Evolutionary conservation across 2,797 vertebrate species (phyloP), one percentile per base, ranked within the genome.

Genomic region (Tympanoctomys barrerae): DNA sequence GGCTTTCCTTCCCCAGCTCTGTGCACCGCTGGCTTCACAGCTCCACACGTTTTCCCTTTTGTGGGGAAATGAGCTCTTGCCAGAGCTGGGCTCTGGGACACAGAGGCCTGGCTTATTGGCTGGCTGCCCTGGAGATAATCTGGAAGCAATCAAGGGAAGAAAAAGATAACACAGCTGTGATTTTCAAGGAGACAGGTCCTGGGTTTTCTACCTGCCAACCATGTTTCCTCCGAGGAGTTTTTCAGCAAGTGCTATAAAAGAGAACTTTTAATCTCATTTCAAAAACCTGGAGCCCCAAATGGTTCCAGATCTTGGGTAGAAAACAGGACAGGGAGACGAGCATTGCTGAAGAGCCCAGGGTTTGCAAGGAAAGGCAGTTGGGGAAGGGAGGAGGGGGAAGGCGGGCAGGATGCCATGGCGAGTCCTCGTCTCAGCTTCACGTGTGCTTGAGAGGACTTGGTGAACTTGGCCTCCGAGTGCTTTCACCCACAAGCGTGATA

Each of bases 101-200:
- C 5, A 61, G 91, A 95, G 90, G 96, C 91, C 90, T 91, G 95
- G 82, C 28, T 97, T 92, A 86, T 80, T 97, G 97, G 95, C 94
- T 0, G 80, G 66, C 92, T 97, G 96, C 97, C 96, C 92, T 5
- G 86, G 42, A 95, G 96, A 96, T 97, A 97, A 97, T 98, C 97
- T 98, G 98, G 98, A 97, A 98, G 97, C 66, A 83, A 98, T 98
- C 97, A 98, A 83, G 49, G 85, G 95, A 96, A 97, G 96, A 62
- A 28, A 87, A 98, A 97, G 89, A 97, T 97, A 97, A 97, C 96
- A 98, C 97, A 98, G 98, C 96, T 93, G 96, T 97, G 97, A 91
- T 95, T 98, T 97, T 95, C 95, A 94, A 93, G 97, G 79, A 98
- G 97, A 98, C 78, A 91, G 97, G 92, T 97, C 97, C 90, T 84